phyloP scores from a whole-genome alignment of 2,888 invertebrate genomes.

The Sclerodermus sp. region DNA sequence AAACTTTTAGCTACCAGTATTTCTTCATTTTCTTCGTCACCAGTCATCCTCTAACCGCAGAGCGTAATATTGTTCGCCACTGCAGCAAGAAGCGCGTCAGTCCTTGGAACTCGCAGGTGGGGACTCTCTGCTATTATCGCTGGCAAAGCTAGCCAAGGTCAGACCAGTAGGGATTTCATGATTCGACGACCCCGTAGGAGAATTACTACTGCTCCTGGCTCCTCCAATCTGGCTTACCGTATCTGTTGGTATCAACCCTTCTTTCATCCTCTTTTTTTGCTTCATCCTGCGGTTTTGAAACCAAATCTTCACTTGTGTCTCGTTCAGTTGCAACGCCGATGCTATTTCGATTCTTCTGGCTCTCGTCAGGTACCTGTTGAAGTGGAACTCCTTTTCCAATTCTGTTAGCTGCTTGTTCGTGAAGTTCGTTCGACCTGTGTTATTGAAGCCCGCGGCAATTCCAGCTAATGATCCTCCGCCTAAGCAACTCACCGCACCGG shows the following conservation, averaged over 20 bases:
- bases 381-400: conserved; percentile 98
- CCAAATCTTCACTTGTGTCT: conserved; percentile 98
- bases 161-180: conserved; percentile 39
- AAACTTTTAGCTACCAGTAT: no score
- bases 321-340: conserved; percentile 91
- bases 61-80: conserved; percentile 21
- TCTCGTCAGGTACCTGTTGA: conserved; percentile 97
- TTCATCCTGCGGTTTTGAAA: conserved; percentile 99
- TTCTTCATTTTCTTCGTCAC: conserved; percentile 9
- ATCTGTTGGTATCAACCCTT: conserved; percentile 76
- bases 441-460: conserved; percentile 62
- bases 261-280: conserved; percentile 95
- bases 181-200: conserved; percentile 49
- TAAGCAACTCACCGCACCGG: conserved; percentile 37
- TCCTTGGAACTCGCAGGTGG: conserved; percentile 48
- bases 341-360: conserved; percentile 98
- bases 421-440: conserved; percentile 96
- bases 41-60: conserved; percentile 22
- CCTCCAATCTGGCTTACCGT: conserved; percentile 54
- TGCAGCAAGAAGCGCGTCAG: conserved; percentile 37
- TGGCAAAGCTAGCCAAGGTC: conserved; percentile 58
- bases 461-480: conserved; percentile 36
- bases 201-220: conserved; percentile 51
- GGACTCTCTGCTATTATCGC: conserved; percentile 75
- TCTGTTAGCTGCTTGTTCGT: conserved; percentile 99